These are phyloP conservation scores for Drosophila nikananu DNA, from an alignment of 1,140 invertebrate species.

Conservation along the genomic window DNA sequence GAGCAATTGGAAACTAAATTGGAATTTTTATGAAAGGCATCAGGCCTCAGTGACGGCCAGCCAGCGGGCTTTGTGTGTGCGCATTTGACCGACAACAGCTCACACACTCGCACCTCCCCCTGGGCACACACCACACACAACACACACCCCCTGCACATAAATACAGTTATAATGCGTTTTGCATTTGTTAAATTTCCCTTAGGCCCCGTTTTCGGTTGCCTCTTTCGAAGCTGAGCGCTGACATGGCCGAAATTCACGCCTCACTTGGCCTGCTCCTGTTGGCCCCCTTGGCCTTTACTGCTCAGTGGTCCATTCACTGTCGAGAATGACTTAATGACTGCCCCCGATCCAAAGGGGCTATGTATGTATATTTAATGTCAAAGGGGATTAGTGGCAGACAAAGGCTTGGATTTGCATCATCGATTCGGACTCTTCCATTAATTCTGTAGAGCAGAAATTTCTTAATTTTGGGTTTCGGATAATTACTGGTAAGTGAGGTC, in stretches of 20 bases:
- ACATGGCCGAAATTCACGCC: conserved; percentile 71
- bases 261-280: conserved; percentile 45
- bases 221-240: conserved; percentile 55
- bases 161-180: conserved; percentile 65
- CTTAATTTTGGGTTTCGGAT: neutral
- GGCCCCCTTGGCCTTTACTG: conserved; percentile 26
- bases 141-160: conserved; percentile 31
- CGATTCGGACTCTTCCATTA: conserved; percentile 1
- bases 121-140: neutral
- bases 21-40: conserved; percentile 82
- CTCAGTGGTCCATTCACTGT: conserved; percentile 56
- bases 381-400: conserved; percentile 25
- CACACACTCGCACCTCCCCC: conserved; percentile 11
- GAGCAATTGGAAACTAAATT: conserved; percentile 83
- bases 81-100: conserved; percentile 71
- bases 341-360: conserved; percentile 9
- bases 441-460: neutral
- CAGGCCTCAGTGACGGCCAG: conserved; percentile 29
- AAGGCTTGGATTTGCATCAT: conserved; percentile 13
- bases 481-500: neutral
- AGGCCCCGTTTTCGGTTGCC: conserved; percentile 59
- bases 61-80: conserved; percentile 56
- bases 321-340: conserved; percentile 35
- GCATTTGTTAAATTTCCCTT: conserved; percentile 78
- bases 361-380: conserved; percentile 36